Evolutionary conservation across 2,888 invertebrate genomes (phyloP), one percentile per base, ranked within the genome.

Genomic region (Chalcis sispes): DNA sequence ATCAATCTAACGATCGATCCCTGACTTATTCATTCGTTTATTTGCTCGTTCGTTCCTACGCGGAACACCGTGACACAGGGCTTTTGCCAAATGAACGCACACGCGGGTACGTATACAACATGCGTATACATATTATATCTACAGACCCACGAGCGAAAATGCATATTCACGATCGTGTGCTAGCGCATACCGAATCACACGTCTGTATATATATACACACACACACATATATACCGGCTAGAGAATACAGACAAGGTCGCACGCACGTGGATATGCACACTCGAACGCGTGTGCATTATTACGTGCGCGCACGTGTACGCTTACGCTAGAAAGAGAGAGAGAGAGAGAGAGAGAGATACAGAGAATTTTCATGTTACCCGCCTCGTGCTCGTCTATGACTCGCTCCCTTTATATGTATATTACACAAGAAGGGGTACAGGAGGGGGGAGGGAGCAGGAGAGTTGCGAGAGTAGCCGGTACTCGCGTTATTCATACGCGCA

Each of bases 401-500:
- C n/a, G n/a, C n/a, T n/a, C n/a, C n/a, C 4, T 36, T 36, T 36
- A 36, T 36, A 36, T 36, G 36, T 36, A 36, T 36, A 36, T 36
- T 36, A 10, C 36, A 36, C 10, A 36, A 10, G 36, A 36, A 36
- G 10, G 25, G 20, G 54, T 25, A 23, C 13, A 25, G 4, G 23
- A 2, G 20, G n/a, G 25, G 13, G 27, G 2, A 20, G 10, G 8
- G 54, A 23, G 10, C 42, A 42, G 48, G n/a, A n/a, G n/a, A n/a
- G n/a, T n/a, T n/a, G n/a, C n/a, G n/a, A n/a, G n/a, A n/a, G n/a
- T n/a, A n/a, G n/a, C n/a, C n/a, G n/a, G n/a, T n/a, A n/a, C 50
- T 27, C 66, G 56, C 40, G 40, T 52, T 42, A 42, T 42, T 56
- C 66, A 67, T 56, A 25, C 40, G 18, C 66, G 56, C 56, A 42